phyloP scores from a whole-genome alignment of 2,113 vertebrate species.

The Leucopsar rothschildi region DNA sequence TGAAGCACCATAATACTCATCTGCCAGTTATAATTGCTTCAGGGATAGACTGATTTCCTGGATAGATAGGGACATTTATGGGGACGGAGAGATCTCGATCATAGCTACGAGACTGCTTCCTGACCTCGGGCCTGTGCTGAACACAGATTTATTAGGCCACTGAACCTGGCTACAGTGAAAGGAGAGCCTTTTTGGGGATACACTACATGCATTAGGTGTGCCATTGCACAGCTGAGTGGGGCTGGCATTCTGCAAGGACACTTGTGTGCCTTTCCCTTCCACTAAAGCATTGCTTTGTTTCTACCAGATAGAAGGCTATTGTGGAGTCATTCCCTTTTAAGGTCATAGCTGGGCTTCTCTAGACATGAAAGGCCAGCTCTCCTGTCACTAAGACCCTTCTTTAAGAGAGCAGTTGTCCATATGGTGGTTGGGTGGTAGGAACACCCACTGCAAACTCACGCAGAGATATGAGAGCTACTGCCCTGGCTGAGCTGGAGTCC shows the following conservation, averaged over 20 bases:
- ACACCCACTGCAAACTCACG: accelerated
- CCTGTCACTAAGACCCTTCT: neutral
- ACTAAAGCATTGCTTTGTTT: neutral
- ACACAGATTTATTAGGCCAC: neutral
- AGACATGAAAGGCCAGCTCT: neutral
- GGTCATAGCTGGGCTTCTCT: neutral
- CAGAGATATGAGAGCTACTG: neutral
- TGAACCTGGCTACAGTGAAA: neutral
- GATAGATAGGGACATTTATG: neutral
- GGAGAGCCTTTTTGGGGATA: neutral
- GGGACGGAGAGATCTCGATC: neutral
- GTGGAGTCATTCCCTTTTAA: neutral
- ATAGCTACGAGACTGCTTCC: neutral
- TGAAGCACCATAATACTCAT: neutral
- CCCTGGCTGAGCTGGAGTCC: neutral
- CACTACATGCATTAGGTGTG: neutral
- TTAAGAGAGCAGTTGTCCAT: neutral
- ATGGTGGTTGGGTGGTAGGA: neutral
- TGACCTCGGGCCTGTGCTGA: neutral
- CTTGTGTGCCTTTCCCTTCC: neutral
- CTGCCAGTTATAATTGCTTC: neutral
- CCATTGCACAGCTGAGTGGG: neutral
- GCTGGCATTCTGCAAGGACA: neutral
- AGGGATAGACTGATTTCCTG: neutral
- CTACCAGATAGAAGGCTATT: neutral